Conservation (phyloP, 2,888 invertebrate genomes). For the Zhuqinia jingwanae region DNA sequence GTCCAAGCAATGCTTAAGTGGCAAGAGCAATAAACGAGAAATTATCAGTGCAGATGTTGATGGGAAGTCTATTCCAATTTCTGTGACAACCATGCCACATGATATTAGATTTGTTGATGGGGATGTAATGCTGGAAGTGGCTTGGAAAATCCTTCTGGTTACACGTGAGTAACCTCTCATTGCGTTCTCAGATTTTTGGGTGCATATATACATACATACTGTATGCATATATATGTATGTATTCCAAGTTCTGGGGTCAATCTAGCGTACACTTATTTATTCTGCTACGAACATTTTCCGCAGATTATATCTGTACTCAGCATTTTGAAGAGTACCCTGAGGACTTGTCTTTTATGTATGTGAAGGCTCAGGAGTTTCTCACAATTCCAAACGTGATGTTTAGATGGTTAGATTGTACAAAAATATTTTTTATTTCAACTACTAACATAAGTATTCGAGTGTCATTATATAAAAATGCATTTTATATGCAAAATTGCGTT, state of each 20-base stretch:
- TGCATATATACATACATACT: neutral
- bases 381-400: conserved; percentile 66
- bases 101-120: conserved; percentile 18
- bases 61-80: neutral
- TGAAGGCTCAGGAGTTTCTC: conserved; percentile 71
- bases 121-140: conserved; percentile 63
- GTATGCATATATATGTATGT: too few relatives aligned
- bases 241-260: too few relatives aligned
- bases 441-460: too few relatives aligned
- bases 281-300: too few relatives aligned
- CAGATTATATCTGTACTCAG: conserved; percentile 68
- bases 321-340: conserved; percentile 56
- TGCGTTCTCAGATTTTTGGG: neutral
- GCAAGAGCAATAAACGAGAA: neutral
- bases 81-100: neutral
- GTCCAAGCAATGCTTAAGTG: neutral
- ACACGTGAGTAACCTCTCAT: conserved; percentile 67
- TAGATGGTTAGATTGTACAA: too few relatives aligned
- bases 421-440: too few relatives aligned
- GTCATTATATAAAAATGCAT: too few relatives aligned
- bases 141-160: conserved; percentile 66
- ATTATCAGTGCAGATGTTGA: conserved; percentile 15
- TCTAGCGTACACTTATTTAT: too few relatives aligned
- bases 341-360: conserved; percentile 68
- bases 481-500: neutral